Conservation (phyloP, 2,888 invertebrate species). For the Hydropsyche betteni region DNA sequence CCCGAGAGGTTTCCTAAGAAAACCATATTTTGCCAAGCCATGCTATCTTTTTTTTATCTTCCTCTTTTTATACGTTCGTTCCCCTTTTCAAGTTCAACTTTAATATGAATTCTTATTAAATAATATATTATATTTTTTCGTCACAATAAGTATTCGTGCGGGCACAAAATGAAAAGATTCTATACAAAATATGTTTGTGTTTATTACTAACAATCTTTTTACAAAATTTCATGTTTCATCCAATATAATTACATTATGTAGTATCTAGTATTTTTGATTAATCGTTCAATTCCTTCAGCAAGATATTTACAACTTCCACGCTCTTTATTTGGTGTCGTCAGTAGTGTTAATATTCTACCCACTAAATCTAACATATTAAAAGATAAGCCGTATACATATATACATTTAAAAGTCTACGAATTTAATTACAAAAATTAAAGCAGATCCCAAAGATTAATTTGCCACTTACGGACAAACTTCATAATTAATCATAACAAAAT, state of each 20-base stretch:
- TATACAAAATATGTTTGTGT: too few species aligned
- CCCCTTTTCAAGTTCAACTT: constrained; percentile 14
- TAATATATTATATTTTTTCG: background rate
- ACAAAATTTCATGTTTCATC: constrained; percentile 6
- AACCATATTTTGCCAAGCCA: constrained; percentile 14
- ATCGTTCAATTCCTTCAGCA: background rate
- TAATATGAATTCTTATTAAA: background rate
- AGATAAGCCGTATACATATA: constrained; percentile 1
- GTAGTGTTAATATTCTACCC: constrained; percentile 48
- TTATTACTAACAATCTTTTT: background rate
- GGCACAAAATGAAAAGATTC: too few species aligned
- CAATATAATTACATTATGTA: constrained; percentile 3
- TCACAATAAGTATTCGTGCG: too few species aligned
- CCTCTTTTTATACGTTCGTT: background rate
- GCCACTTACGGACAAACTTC: constrained; percentile 52
- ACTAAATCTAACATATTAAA: background rate
- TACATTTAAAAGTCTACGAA: constrained; percentile 3
- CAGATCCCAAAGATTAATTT: constrained; percentile 29
- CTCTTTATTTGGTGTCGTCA: constrained; percentile 50
- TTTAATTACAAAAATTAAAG: constrained; percentile 37
- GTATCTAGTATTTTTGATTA: background rate
- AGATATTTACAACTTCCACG: background rate
- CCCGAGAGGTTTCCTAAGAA: constrained; percentile 7
- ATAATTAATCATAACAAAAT: constrained; percentile 57
- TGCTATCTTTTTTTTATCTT: constrained; percentile 18